Percentiles rank a stretch among this genome's conserved stretches.
Evolutionary conservation across 2,888 invertebrate genomes (phyloP).

Genomic region (Tenthredo livida): DNA sequence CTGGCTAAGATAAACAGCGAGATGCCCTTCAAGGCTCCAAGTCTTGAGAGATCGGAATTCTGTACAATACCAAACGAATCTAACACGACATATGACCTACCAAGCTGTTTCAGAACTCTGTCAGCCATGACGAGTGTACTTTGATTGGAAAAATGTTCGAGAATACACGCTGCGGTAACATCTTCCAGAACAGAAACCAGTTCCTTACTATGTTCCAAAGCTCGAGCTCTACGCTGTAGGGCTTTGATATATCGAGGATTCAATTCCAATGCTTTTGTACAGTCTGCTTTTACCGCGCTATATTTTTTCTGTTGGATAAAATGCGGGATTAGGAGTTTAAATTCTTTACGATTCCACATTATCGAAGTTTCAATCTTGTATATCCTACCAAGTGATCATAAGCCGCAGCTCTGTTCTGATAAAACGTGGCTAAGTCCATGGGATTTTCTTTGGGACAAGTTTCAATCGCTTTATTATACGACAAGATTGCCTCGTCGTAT

Average conservation of each 20-base stretch:
- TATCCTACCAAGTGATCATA: conserved; percentile 89
- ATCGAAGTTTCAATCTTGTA: background rate
- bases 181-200: conserved; percentile 92
- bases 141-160: conserved; percentile 93
- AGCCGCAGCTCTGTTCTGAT: conserved; percentile 97
- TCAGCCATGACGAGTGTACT: conserved; percentile 91
- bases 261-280: conserved; percentile 89
- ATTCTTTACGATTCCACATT: conserved; percentile 11
- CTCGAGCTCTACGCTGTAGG: conserved; percentile 90
- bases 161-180: conserved; percentile 94
- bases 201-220: conserved; percentile 89
- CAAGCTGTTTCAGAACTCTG: conserved; percentile 91
- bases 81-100: conserved; percentile 72
- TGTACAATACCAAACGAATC: background rate
- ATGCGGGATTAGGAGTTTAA: background rate
- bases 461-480: conserved; percentile 96
- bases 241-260: conserved; percentile 95
- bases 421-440: conserved; percentile 92
- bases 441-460: conserved; percentile 88
- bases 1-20: background rate
- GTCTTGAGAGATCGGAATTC: background rate
- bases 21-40: background rate
- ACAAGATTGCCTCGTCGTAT: conserved; percentile 93
- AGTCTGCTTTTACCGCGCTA: conserved; percentile 92
- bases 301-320: conserved; percentile 83